These are phyloP conservation scores for Xylophagus ater DNA, from an alignment of 2,888 invertebrate genomes.

Conservation along the genomic window DNA sequence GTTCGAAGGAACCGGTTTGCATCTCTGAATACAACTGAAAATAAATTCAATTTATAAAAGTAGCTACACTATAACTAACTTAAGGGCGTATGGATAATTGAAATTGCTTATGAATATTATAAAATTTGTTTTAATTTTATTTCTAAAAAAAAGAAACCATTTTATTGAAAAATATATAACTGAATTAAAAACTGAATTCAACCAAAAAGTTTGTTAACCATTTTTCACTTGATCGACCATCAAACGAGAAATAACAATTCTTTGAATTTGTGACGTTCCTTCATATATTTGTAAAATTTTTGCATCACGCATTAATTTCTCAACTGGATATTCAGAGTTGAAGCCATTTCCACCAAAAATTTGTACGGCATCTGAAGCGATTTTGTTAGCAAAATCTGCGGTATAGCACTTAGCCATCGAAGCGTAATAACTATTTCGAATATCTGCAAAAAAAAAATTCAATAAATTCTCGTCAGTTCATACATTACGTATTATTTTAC, in stretches of 20 bases:
- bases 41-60: too few relatives aligned
- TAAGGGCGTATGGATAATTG: too few relatives aligned
- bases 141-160: too few relatives aligned
- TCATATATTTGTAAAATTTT: conserved; percentile 95
- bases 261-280: conserved; percentile 87
- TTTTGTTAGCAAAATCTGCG: conserved; percentile 78
- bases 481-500: conserved; percentile 27
- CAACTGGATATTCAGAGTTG: conserved; percentile 88
- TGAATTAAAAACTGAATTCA: too few relatives aligned
- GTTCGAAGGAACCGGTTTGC: too few relatives aligned
- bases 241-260: conserved; percentile 71
- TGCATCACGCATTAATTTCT: conserved; percentile 91
- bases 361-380: conserved; percentile 82
- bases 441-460: conserved; percentile 24
- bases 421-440: conserved; percentile 58
- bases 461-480: conserved; percentile 24
- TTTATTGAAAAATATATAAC: too few relatives aligned
- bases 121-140: too few relatives aligned
- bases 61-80: too few relatives aligned
- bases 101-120: too few relatives aligned
- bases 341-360: conserved; percentile 88
- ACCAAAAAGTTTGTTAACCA: too few relatives aligned
- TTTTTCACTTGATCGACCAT: conserved; percentile 43
- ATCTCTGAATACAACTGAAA: too few relatives aligned
- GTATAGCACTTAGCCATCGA: conserved; percentile 83